Conservation (phyloP, 2,113 vertebrate species). For the Narcine bancroftii region DNA sequence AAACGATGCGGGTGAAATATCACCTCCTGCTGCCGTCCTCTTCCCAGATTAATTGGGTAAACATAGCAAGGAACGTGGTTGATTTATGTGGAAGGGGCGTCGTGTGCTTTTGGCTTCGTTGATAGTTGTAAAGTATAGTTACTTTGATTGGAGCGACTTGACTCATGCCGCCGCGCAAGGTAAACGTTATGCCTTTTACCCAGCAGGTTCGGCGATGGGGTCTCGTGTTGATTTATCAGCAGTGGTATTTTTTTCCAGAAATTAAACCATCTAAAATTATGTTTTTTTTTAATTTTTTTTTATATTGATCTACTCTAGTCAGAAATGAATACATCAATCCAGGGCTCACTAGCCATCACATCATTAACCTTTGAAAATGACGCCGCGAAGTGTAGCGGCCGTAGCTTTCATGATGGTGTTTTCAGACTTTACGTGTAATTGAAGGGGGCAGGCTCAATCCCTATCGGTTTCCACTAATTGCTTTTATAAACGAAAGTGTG, state of each 20-base stretch:
- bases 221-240: constrained; percentile 21
- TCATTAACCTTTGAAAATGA: neutral
- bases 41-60: constrained; percentile 24
- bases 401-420: neutral
- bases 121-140: constrained; percentile 28
- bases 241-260: neutral
- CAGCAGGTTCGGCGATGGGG: neutral
- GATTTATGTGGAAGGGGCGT: constrained; percentile 31
- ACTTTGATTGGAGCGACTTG: constrained; percentile 31
- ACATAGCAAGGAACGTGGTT: neutral
- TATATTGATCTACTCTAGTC: neutral
- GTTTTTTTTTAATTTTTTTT: neutral
- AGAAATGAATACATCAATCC: neutral
- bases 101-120: constrained; percentile 5
- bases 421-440: neutral
- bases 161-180: neutral
- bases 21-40: neutral
- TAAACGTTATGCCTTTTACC: constrained; percentile 26
- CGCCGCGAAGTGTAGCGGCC: neutral
- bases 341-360: neutral
- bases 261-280: neutral
- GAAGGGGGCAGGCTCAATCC: neutral
- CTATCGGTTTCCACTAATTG: neutral
- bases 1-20: constrained; percentile 22
- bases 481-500: neutral